Evolutionary conservation across 1,140 invertebrate species (phyloP).

Genomic region (Aphis gossypii): DNA sequence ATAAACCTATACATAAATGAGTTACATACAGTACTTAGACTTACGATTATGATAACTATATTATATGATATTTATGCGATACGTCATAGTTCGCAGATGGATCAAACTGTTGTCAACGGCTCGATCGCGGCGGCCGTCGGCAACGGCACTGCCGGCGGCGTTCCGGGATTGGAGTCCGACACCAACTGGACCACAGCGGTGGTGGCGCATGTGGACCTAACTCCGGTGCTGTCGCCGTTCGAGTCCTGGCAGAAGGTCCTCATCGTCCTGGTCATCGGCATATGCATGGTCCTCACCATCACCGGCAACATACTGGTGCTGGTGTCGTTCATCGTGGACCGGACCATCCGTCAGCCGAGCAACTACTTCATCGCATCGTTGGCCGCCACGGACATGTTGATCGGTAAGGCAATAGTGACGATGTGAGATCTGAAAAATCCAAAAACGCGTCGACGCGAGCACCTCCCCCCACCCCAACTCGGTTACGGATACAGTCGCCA

Average conservation of each 20-base stretch:
- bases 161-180: neutral
- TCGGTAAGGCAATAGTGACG: constrained; percentile 71
- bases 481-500: neutral
- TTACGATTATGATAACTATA: neutral
- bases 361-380: constrained; percentile 99
- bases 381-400: constrained; percentile 96
- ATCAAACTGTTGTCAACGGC: constrained; percentile 29
- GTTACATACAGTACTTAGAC: neutral
- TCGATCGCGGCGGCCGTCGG: constrained; percentile 12
- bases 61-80: neutral
- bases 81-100: constrained; percentile 38
- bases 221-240: constrained; percentile 81
- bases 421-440: neutral
- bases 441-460: neutral
- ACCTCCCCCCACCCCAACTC: neutral
- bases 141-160: constrained; percentile 58
- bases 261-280: constrained; percentile 84
- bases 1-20: neutral
- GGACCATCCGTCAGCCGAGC: constrained; percentile 96
- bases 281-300: constrained; percentile 91
- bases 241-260: constrained; percentile 89
- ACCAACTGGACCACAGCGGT: constrained; percentile 43
- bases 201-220: constrained; percentile 63
- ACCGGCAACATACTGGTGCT: constrained; percentile 96
- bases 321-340: constrained; percentile 94